Evolutionary conservation across 2,113 vertebrate species (phyloP).

Genomic region (Engraulis encrasicolus): DNA sequence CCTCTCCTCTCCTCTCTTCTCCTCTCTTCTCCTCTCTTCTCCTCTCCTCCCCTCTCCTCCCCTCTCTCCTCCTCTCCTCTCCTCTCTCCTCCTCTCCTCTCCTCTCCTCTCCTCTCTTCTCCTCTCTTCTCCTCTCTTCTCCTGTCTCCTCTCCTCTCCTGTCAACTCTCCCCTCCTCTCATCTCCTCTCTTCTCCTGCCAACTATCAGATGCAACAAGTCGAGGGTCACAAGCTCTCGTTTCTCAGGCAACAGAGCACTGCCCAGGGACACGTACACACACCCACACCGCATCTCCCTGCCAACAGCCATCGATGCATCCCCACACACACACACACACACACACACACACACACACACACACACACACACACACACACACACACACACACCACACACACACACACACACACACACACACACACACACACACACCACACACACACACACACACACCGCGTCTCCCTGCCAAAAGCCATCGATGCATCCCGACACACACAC

Average conservation of each 20-base stretch:
- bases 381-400: background rate
- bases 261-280: background rate
- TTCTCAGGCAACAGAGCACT: background rate
- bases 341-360: background rate
- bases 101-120: no score
- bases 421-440: background rate
- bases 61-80: no score
- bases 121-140: no score
- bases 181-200: slow-evolving; percentile 4
- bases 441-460: no score
- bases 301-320: background rate
- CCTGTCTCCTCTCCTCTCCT: no score
- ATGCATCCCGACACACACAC: no score
- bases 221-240: background rate
- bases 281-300: background rate
- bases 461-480: no score
- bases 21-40: no score
- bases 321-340: background rate
- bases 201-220: background rate
- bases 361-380: background rate
- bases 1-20: no score
- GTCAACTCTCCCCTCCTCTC: no score
- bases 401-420: background rate
- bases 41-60: no score
- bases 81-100: no score